Percentiles rank a stretch among this genome's conserved stretches.
Evolutionary conservation across 2,113 vertebrate genomes (phyloP).

Genomic region (Uropsilus gracilis): DNA sequence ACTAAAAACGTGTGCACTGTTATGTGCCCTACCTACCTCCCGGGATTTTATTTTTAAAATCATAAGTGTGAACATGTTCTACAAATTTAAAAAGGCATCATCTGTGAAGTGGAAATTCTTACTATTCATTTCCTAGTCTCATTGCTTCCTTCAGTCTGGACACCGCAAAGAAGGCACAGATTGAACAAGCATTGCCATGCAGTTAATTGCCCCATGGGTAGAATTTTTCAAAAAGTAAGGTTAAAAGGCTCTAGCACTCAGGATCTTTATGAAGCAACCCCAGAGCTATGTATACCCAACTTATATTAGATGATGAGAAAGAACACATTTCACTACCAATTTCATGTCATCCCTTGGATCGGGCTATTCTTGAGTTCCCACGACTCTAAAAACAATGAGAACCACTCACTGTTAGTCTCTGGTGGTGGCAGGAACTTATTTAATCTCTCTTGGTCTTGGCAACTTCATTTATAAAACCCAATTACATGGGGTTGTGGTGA

Average conservation of each 20-base stretch:
- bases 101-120: background rate
- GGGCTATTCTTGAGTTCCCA: background rate
- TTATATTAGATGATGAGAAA: background rate
- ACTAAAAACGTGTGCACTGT: background rate
- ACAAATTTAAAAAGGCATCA: background rate
- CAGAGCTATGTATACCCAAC: background rate
- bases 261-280: background rate
- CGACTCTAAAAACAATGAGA: background rate
- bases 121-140: background rate
- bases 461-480: background rate
- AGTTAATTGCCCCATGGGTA: background rate
- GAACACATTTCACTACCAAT: background rate
- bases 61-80: background rate
- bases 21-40: background rate
- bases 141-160: background rate
- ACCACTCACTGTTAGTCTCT: background rate
- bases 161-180: background rate
- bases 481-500: background rate
- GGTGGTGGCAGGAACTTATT: background rate
- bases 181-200: background rate
- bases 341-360: background rate
- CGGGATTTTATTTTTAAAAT: constrained; percentile 9
- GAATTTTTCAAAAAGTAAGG: background rate
- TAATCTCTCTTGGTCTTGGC: background rate
- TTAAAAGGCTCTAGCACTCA: background rate